Evolutionary conservation across 2,113 vertebrate species (phyloP), one percentile per base, ranked within the genome.

Genomic region (Zosterops hypoxanthus): DNA sequence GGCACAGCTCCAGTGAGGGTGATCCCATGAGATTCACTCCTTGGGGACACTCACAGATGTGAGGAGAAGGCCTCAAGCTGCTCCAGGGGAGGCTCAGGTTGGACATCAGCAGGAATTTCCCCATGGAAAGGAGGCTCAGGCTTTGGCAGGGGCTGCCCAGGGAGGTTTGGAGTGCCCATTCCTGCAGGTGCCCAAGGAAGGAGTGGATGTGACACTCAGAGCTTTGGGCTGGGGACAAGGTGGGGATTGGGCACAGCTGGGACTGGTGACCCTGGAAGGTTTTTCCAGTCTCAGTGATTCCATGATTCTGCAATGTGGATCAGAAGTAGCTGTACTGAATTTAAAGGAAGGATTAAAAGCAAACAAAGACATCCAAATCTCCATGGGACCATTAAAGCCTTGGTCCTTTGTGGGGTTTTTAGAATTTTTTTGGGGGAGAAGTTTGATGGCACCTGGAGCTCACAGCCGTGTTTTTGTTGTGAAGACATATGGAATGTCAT

Each of bases 161-260:
- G 25, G 42, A 28, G 9, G 26, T 50, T 9, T 72, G 76, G 50
- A 19, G 42, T 42, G 0, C 2, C 85, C 44, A 33, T 12, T 21
- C 31, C 42, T 42, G 57, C 29, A 41, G 29, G 34, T 63, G 49
- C 12, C 50, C 57, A 11, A 57, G 42, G 57, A 64, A 64, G 5
- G 9, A 0, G 3, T 50, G 76, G 66, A 44, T 0, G 12, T 36
- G 50, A 11, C 75, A 64, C 50, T 56, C 24, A 34, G n/a, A 0
- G 34, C 29, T 49, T 25, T 14, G 56, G 47, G 26, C 25, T 69
- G 47, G 31, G 41, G 24, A 80, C 42, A 64, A 15, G 31, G 56
- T 66, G 70, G 44, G 53, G 1, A 22, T 14, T 0, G 0, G 39
- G 8, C 42, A 42, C 75, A 49, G 66, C 5, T 34, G 5, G 25